phyloP scores from a whole-genome alignment of 92 coral and sea anemone species.

The Umimayanthus kanabou region DNA sequence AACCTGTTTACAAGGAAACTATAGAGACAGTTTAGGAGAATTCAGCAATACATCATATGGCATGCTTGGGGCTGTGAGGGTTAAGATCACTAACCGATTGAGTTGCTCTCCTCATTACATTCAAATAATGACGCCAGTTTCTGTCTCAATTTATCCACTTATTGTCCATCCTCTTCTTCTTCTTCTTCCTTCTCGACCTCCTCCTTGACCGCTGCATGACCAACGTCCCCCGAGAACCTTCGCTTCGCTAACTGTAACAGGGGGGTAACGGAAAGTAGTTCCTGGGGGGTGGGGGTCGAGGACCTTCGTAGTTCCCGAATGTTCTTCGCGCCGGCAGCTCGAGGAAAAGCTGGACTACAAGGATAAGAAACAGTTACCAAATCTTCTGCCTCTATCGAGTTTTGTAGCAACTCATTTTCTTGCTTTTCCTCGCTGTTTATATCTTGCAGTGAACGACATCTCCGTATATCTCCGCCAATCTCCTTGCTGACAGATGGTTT shows the following conservation, averaged over 20 bases:
- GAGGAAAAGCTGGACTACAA: not conserved
- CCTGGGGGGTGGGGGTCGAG: slow-evolving; percentile 35
- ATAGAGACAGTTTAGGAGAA: too few species aligned
- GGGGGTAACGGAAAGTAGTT: slow-evolving; percentile 37
- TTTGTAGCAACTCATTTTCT: not conserved
- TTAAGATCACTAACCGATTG: too few species aligned
- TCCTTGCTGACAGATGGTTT: not conserved
- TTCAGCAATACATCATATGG: too few species aligned
- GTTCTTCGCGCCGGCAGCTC: not conserved
- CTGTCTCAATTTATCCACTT: not conserved
- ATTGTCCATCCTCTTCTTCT: not conserved
- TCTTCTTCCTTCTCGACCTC: slow-evolving; percentile 19
- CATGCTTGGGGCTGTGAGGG: too few species aligned
- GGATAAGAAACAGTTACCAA: slow-evolving; percentile 20
- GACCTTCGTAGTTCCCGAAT: slow-evolving; percentile 36
- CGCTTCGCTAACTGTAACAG: slow-evolving; percentile 21
- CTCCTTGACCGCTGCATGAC: slow-evolving; percentile 23
- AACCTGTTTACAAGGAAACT: too few species aligned
- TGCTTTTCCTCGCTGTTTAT: not conserved
- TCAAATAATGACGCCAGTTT: not conserved
- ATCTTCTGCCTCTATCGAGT: not conserved
- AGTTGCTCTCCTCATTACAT: not conserved
- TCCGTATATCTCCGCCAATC: slow-evolving; percentile 18
- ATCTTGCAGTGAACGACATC: slow-evolving; percentile 32
- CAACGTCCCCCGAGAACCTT: slow-evolving; percentile 26